phyloP scores from a whole-genome alignment of 1,140 invertebrate species.

The Pomphorhynchus laevis region DNA sequence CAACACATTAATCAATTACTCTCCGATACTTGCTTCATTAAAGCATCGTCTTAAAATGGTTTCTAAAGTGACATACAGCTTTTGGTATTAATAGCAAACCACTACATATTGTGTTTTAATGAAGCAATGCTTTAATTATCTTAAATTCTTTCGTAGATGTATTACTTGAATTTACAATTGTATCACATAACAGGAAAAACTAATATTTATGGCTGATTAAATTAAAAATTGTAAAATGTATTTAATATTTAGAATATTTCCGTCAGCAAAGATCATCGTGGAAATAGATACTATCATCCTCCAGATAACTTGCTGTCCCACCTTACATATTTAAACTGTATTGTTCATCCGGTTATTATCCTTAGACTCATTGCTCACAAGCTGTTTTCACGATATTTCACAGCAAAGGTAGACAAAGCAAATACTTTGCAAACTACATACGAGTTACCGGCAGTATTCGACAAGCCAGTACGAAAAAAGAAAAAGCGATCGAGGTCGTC shows the following conservation, averaged over 20 bases:
- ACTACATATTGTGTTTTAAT: no score
- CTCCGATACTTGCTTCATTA: no score
- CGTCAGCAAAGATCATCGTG: not conserved
- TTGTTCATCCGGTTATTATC: slow-evolving; percentile 27
- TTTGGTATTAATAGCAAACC: no score
- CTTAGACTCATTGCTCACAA: slow-evolving; percentile 27
- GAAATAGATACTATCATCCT: no score
- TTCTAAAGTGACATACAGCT: no score
- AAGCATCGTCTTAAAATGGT: no score
- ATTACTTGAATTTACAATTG: no score
- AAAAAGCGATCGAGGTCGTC: slow-evolving; percentile 5
- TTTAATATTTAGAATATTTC: no score
- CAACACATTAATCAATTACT: no score
- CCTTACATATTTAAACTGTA: slow-evolving; percentile 22
- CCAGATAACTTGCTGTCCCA: slow-evolving; percentile 4
- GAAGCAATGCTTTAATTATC: no score
- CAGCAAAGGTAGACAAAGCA: slow-evolving; percentile 9
- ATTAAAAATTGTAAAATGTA: not conserved
- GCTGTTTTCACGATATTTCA: slow-evolving; percentile 16
- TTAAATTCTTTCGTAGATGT: no score
- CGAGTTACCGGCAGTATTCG: slow-evolving; percentile 5
- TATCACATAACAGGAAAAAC: slow-evolving; percentile 1
- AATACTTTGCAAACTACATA: slow-evolving; percentile 20
- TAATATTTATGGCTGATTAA: not conserved
- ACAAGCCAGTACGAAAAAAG: slow-evolving; percentile 4